Evolutionary conservation across 2,888 invertebrate species (phyloP).

Genomic region (Salpingus planirostris): DNA sequence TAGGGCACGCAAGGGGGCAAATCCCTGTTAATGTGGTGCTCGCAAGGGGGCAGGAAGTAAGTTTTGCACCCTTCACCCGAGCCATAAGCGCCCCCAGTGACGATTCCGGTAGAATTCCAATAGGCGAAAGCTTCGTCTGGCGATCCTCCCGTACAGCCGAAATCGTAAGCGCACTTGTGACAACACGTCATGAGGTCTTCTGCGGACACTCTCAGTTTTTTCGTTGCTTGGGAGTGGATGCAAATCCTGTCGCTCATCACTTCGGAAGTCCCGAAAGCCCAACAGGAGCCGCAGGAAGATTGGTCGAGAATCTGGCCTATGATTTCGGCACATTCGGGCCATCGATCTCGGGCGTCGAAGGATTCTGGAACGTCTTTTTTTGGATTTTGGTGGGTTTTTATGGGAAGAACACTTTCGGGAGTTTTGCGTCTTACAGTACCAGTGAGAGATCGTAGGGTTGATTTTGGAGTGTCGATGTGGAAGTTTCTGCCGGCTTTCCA

Average conservation of each 20-base stretch:
- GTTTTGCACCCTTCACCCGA: slow-evolving; percentile 71
- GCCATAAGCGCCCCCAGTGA: slow-evolving; percentile 72
- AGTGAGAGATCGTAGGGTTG: background rate
- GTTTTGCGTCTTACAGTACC: background rate
- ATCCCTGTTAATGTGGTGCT: slow-evolving; percentile 71
- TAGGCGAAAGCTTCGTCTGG: slow-evolving; percentile 72
- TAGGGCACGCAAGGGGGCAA: slow-evolving; percentile 56
- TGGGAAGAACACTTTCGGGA: background rate
- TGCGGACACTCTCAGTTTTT: slow-evolving; percentile 65
- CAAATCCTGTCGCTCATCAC: slow-evolving; percentile 45
- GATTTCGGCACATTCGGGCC: slow-evolving; percentile 4
- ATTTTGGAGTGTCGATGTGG: slow-evolving; percentile 1
- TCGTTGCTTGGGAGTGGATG: slow-evolving; percentile 61
- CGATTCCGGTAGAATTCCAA: slow-evolving; percentile 71
- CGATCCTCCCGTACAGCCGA: slow-evolving; percentile 74
- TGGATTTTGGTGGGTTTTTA: slow-evolving; percentile 1
- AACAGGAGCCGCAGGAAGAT: slow-evolving; percentile 6
- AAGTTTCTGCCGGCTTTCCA: slow-evolving; percentile 7
- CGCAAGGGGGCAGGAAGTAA: slow-evolving; percentile 70
- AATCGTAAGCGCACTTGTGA: slow-evolving; percentile 61
- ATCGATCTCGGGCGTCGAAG: slow-evolving; percentile 5
- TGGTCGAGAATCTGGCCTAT: slow-evolving; percentile 5
- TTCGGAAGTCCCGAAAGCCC: slow-evolving; percentile 8
- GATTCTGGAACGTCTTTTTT: slow-evolving; percentile 2
- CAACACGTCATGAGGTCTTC: slow-evolving; percentile 77